A percentile compares a stretch with the other conserved stretches of the same genome.
Evolutionary conservation across 2,113 vertebrate species (phyloP).

Genomic region (Tragelaphus buxtoni): DNA sequence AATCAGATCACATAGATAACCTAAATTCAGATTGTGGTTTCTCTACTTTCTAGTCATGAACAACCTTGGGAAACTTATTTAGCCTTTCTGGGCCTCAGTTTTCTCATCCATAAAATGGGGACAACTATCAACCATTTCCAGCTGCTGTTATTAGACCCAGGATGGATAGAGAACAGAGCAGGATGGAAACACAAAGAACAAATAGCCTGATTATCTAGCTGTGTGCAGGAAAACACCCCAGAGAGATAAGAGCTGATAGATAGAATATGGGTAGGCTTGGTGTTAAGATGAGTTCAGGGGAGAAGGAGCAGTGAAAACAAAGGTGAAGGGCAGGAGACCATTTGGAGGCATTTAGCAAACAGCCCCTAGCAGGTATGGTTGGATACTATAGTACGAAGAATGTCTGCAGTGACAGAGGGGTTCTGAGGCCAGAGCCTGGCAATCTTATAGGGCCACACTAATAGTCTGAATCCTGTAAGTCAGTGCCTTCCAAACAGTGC

Average conservation of each 20-base stretch:
- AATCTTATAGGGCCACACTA: accelerated
- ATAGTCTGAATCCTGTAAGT: background rate
- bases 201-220: background rate
- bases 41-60: background rate
- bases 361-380: background rate
- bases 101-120: background rate
- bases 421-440: background rate
- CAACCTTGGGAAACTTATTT: background rate
- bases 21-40: background rate
- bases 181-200: background rate
- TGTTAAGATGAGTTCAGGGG: background rate
- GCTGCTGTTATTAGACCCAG: background rate
- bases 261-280: background rate
- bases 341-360: background rate
- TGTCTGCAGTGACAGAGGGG: background rate
- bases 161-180: background rate
- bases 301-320: background rate
- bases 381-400: background rate
- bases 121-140: background rate
- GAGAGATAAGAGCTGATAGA: background rate
- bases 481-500: background rate
- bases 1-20: background rate
- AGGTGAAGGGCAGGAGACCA: background rate
- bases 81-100: background rate
- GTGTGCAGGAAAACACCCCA: background rate